Evolutionary conservation across 1,140 invertebrate genomes (phyloP), one percentile per base, ranked within the genome.

Genomic region (Ylistrum balloti): DNA sequence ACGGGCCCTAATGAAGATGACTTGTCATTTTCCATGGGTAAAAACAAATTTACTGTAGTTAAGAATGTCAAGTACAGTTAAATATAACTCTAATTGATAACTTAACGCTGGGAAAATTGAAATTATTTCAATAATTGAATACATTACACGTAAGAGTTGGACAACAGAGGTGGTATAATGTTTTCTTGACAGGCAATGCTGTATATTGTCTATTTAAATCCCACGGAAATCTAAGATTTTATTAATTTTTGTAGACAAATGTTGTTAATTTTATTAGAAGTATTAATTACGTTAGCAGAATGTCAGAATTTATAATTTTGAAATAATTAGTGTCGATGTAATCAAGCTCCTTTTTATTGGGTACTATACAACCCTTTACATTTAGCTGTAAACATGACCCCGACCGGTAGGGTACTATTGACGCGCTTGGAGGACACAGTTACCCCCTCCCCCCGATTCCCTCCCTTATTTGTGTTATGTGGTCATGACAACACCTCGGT

Each of bases 1-100:
- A n/a, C 22, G 22, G 15, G 22, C 11, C 56, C 56, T 74, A 74
- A 74, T 74, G 56, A 74, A 74, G 56, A 74, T 74, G 56, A 74
- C 56, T 74, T 74, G 56, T 74, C 56, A 74, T 74, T 74, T 74
- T 74, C 56, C 56, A 74, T 74, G 56, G 13, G 56, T 74, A 74
- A 74, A 74, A 74, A 74, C 56, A 74, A 28, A 74, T 74, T 74
- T 74, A 28, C 56, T 74, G 56, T 74, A 28, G 22, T 74, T 74
- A 28, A 74, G 56, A 74, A 74, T 74, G 56, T n/a, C 56, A 74
- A n/a, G 56, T 74, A 74, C 56, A 74, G 56, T 17, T 74, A 74
- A 74, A 74, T 74, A 74, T 74, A 74, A 74, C 56, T 74, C 56
- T 74, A 74, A 74, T 74, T 74, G 56, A 74, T 74, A 74, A 74